Evolutionary conservation across 2,888 invertebrate species (phyloP), one percentile per base, ranked within the genome.

Genomic region (Drosophila helvetica): DNA sequence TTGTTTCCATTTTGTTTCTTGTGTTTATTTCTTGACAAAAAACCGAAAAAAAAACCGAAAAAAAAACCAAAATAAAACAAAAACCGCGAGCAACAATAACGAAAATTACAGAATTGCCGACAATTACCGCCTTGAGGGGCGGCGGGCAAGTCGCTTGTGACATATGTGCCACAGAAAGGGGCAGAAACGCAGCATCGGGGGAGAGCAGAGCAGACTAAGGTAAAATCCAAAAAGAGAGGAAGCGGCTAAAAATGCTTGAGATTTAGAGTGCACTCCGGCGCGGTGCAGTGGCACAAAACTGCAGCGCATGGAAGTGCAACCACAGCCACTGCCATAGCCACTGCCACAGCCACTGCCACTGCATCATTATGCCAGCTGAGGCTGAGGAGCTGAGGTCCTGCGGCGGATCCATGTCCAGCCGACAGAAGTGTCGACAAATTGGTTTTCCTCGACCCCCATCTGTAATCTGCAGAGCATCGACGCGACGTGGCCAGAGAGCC

Each of bases 371-470:
- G 62, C 54, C 74, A 54, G 67, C 59, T 46, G 54, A 25, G 15
- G 22, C 8, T n/a, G 54, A 22, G 10, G 19, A 19, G 30, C 18
- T 25, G 25, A 52, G 72, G 27, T 58, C 69, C 57, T 59, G 74
- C 69, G 50, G 68, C 59, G 17, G 56, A 30, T 19, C 45, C 50
- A 60, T 48, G 63, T 79, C 79, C 85, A 75, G 79, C 73, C 74
- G 63, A 73, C 74, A 74, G 85, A 84, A 88, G 83, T 84, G 83
- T 84, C 86, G 86, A 88, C 88, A 84, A 84, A 84, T 84, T 84
- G 88, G 79, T 70, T 61, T 30, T 15, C 62, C 47, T 27, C 27
- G 62, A 52, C 50, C 74, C 25, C 45, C 42, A 52, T 51, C 55
- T 38, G 64, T 52, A 43, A 63, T 57, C 64, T 63, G n/a, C 38